Conservation (phyloP, 2,113 vertebrate genomes). For the Aspiorhynchus laticeps region DNA sequence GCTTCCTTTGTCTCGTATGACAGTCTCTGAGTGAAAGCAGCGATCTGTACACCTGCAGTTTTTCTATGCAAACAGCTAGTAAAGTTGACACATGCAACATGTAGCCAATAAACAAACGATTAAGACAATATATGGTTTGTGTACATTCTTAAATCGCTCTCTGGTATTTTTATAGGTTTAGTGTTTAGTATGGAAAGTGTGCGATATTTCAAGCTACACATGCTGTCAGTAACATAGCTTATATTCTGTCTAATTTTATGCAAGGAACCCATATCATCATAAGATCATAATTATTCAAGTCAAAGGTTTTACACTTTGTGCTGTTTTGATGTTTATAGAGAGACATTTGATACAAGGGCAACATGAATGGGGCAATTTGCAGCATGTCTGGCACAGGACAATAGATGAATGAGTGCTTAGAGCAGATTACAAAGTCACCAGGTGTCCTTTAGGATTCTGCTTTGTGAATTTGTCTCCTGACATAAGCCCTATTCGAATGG, state of each 20-base stretch:
- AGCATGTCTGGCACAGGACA: slow-evolving; percentile 33
- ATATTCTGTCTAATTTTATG: not conserved
- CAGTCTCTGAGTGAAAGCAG: not conserved
- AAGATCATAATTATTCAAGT: not conserved
- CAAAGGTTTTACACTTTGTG: not conserved
- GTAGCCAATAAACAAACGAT: slow-evolving; percentile 28
- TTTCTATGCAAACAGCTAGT: not conserved
- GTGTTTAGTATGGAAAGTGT: not conserved
- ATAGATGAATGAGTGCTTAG: slow-evolving; percentile 21
- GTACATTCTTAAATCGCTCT: not conserved
- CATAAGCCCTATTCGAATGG: not conserved
- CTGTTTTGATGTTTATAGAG: slow-evolving; percentile 30
- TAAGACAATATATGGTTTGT: slow-evolving; percentile 13
- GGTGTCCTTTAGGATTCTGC: slow-evolving; percentile 38
- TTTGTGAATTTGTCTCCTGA: not conserved
- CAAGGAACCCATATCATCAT: not conserved
- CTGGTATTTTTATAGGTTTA: slow-evolving; percentile 7
- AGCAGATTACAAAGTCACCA: slow-evolving; percentile 36
- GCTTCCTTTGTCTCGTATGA: not conserved
- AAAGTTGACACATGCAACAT: not conserved
- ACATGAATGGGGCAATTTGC: slow-evolving; percentile 13
- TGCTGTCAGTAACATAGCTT: not conserved
- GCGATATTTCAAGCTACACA: not conserved
- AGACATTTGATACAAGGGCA: not conserved
- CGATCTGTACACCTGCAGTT: not conserved